These are phyloP conservation scores for Lasioglossum villosulum DNA, from an alignment of 2,888 invertebrate genomes.

Conservation along the genomic window DNA sequence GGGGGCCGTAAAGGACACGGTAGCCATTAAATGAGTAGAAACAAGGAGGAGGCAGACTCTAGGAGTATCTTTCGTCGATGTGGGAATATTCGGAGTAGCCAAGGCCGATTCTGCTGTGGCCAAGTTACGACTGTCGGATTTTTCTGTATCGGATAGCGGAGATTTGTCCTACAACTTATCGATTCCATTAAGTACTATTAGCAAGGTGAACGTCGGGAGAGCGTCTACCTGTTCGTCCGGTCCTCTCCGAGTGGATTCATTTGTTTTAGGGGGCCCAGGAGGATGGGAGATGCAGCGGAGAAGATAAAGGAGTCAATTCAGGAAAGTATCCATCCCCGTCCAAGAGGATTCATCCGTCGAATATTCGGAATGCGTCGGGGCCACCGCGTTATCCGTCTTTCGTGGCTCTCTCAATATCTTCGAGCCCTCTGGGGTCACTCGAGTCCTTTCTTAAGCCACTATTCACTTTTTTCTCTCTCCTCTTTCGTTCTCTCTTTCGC, in stretches of 20 bases:
- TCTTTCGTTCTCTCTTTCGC: not conserved
- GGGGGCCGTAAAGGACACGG: conserved; percentile 57
- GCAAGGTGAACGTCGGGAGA: conserved; percentile 43
- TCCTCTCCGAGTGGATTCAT: conserved; percentile 70
- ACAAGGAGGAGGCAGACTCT: not conserved
- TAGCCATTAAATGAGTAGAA: conserved; percentile 57
- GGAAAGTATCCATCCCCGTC: conserved; percentile 20
- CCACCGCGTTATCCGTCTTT: conserved; percentile 55
- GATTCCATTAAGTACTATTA: conserved; percentile 80
- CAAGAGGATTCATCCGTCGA: conserved; percentile 39
- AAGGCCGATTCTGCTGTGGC: conserved; percentile 24
- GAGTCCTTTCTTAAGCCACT: not conserved
- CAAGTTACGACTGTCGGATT: conserved; percentile 67
- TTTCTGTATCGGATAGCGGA: conserved; percentile 66
- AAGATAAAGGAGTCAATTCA: conserved; percentile 71
- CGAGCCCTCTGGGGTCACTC: not conserved
- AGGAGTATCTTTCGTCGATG: not conserved
- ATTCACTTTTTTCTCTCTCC: not conserved
- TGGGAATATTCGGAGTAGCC: not conserved
- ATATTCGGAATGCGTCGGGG: conserved; percentile 57
- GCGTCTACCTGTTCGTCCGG: conserved; percentile 51
- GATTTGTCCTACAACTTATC: conserved; percentile 79
- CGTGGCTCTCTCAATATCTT: conserved; percentile 44
- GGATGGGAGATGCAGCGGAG: conserved; percentile 57
- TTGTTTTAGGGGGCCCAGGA: conserved; percentile 68